Conservation (phyloP, 2,113 vertebrate species). For the Oostethus manadensis region DNA sequence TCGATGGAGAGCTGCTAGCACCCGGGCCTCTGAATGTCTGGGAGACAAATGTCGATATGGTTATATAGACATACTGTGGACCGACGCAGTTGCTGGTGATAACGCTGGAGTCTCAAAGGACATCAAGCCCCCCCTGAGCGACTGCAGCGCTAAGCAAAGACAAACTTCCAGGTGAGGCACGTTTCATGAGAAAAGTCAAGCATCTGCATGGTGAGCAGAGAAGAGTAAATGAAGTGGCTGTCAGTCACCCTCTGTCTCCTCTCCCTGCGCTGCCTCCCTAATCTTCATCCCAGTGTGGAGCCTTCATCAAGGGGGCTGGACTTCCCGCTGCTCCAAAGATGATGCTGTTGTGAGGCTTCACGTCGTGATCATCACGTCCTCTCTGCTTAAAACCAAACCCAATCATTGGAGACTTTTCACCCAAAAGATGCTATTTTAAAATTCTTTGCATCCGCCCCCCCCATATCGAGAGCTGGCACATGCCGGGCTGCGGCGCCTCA, state of each 20-base stretch:
- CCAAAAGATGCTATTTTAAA: slow-evolving; percentile 20
- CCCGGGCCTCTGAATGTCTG: too few relatives aligned
- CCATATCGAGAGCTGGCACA: slow-evolving; percentile 13
- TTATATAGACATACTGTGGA: too few relatives aligned
- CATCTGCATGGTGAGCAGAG: neutral
- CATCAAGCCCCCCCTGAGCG: too few relatives aligned
- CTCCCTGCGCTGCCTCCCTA: neutral
- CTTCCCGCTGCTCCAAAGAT: slow-evolving; percentile 39
- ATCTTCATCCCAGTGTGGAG: slow-evolving; percentile 22
- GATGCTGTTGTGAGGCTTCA: slow-evolving; percentile 27
- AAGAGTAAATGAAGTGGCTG: slow-evolving; percentile 36
- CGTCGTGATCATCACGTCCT: slow-evolving; percentile 26
- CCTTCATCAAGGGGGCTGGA: slow-evolving; percentile 24
- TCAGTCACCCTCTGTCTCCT: slow-evolving; percentile 17
- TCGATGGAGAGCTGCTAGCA: too few relatives aligned
- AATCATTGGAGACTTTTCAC: slow-evolving; percentile 26
- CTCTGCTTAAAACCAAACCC: slow-evolving; percentile 6
- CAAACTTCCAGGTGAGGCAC: too few relatives aligned
- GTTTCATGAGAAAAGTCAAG: too few relatives aligned
- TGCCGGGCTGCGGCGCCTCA: slow-evolving; percentile 23
- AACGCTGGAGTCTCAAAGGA: too few relatives aligned
- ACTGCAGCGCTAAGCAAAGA: too few relatives aligned
- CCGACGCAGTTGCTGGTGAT: too few relatives aligned
- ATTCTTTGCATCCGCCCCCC: slow-evolving; percentile 7
- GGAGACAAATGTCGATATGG: too few relatives aligned